Percentiles rank a stretch among this genome's conserved stretches.
These are phyloP conservation scores for Plusia festucae DNA, from an alignment of 2,888 invertebrate genomes.

Conservation along the genomic window DNA sequence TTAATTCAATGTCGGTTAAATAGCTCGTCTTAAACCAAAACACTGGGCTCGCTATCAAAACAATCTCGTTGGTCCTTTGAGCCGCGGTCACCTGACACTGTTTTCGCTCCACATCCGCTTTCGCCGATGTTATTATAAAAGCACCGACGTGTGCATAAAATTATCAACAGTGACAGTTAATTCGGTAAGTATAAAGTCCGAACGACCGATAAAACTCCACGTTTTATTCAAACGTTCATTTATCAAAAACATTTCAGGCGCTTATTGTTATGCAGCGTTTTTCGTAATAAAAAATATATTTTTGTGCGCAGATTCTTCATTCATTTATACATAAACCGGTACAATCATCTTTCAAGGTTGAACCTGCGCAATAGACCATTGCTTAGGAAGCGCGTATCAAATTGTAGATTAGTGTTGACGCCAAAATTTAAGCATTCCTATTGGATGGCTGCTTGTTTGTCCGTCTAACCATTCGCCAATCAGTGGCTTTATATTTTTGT, in stretches of 20 bases:
- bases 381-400: too few species aligned
- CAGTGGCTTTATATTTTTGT: too few species aligned
- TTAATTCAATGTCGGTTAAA: not conserved
- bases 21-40: conserved; percentile 20
- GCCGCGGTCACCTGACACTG: conserved; percentile 32
- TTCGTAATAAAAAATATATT: conserved; percentile 17
- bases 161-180: conserved; percentile 43
- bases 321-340: not conserved
- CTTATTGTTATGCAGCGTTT: conserved; percentile 28
- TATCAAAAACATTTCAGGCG: conserved; percentile 35
- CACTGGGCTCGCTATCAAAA: conserved; percentile 33
- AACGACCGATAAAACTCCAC: conserved; percentile 56
- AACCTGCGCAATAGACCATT: too few species aligned
- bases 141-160: conserved; percentile 38
- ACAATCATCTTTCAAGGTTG: conserved; percentile 5
- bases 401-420: too few species aligned
- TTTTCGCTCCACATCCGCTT: conserved; percentile 40
- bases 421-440: too few species aligned
- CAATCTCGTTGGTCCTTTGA: conserved; percentile 18
- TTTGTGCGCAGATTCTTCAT: not conserved
- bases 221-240: conserved; percentile 45
- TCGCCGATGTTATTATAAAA: conserved; percentile 42
- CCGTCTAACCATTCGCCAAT: too few species aligned
- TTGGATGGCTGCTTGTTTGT: too few species aligned
- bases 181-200: conserved; percentile 54